phyloP scores from a whole-genome alignment of 30 jellyfish, hydroid and myxozoan genomes.

The Cassiopea xamachana region DNA sequence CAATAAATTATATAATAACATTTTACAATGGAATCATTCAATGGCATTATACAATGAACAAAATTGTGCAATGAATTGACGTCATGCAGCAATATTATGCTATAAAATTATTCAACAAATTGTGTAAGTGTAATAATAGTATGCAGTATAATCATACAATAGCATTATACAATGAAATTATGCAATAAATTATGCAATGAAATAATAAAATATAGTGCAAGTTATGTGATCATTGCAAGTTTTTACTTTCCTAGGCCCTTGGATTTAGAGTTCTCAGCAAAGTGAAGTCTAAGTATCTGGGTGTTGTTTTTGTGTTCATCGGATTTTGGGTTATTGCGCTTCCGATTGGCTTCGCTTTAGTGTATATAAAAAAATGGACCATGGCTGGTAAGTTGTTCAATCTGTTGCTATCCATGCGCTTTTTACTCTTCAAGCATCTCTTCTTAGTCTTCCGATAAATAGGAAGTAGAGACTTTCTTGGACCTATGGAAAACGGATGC shows the following conservation, averaged over 20 bases:
- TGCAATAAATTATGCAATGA: background rate
- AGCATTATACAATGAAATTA: background rate
- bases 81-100: background rate
- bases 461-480: no score
- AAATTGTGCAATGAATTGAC: background rate
- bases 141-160: no score
- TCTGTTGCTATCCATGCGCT: background rate
- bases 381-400: conserved; percentile 19
- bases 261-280: conserved; percentile 56
- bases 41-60: background rate
- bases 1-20: background rate
- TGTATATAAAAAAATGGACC: conserved; percentile 42
- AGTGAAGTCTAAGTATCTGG: conserved; percentile 29
- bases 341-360: conserved; percentile 55
- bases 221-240: no score
- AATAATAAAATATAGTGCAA: background rate
- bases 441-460: no score
- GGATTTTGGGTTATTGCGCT: conserved; percentile 63
- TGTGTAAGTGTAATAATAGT: no score
- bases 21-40: background rate
- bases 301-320: conserved; percentile 37
- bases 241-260: conserved; percentile 36
- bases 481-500: no score
- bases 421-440: no score
- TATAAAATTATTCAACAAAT: no score